A percentile compares a stretch with the other conserved stretches of the same genome.
Evolutionary conservation across 2,797 vertebrate species (phyloP).

Genomic region (Macrochelys suwanniensis): DNA sequence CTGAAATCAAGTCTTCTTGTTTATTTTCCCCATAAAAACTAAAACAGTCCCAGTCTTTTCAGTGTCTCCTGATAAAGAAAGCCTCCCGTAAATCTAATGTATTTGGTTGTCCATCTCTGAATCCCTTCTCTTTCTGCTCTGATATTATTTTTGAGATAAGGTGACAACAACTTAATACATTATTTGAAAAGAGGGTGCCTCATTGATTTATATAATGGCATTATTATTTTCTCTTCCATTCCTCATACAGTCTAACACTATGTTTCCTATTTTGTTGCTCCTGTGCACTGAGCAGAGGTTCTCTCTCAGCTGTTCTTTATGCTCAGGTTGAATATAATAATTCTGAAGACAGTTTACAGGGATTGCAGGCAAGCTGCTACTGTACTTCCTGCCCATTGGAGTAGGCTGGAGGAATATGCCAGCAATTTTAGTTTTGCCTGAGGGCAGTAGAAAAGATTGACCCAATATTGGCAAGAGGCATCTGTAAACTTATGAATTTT

Average conservation of each 20-base stretch:
- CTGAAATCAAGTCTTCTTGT: background rate
- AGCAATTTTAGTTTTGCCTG: background rate
- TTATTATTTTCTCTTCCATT: background rate
- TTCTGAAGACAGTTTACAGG: background rate
- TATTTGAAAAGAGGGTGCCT: background rate
- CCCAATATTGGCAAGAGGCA: accelerated
- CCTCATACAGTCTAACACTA: background rate
- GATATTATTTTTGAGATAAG: background rate
- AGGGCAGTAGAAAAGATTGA: background rate
- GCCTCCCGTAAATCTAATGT: background rate
- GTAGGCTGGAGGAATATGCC: background rate
- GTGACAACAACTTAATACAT: background rate
- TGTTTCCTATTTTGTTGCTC: background rate
- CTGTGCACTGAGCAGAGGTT: background rate
- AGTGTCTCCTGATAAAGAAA: background rate
- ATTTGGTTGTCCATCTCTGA: background rate
- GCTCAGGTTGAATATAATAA: background rate
- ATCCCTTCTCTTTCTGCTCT: background rate
- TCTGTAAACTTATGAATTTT: background rate
- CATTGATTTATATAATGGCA: background rate
- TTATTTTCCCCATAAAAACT: background rate
- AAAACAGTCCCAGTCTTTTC: background rate
- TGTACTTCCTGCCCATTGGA: background rate
- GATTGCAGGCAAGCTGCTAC: background rate
- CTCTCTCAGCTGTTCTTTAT: background rate